phyloP scores from a whole-genome alignment of 2,888 invertebrate genomes.

The Tipula lateralis region DNA sequence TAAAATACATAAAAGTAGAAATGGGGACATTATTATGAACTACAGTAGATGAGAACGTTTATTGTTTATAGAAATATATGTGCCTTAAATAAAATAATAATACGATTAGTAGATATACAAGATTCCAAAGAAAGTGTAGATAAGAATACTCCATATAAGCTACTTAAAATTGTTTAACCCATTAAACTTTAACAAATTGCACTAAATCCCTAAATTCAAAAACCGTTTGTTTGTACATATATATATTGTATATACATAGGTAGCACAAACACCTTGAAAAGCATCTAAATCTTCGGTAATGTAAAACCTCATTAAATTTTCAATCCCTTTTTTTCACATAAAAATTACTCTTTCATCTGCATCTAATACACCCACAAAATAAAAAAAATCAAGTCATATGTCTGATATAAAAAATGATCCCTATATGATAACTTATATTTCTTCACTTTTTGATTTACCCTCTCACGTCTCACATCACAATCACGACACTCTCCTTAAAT shows the following conservation, averaged over 20 bases:
- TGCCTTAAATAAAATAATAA: too few species aligned
- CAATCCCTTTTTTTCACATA: background rate
- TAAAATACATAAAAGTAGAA: background rate
- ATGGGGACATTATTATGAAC: background rate
- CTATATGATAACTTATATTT: background rate
- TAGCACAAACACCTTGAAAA: background rate
- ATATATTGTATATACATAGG: too few species aligned
- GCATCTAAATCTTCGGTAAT: background rate
- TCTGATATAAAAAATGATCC: slow-evolving; percentile 1
- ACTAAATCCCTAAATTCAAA: background rate
- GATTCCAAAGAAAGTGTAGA: too few species aligned
- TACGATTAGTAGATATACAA: too few species aligned
- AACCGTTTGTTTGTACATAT: background rate
- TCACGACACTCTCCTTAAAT: background rate
- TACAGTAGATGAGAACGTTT: background rate
- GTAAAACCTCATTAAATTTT: background rate
- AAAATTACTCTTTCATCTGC: background rate
- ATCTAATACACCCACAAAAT: background rate
- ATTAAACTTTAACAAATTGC: background rate
- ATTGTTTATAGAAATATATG: background rate
- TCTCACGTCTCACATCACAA: background rate
- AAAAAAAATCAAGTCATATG: background rate
- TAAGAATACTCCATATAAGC: background rate
- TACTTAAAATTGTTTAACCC: background rate
- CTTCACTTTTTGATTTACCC: slow-evolving; percentile 5